A percentile compares a stretch with the other conserved stretches of the same genome.
Conservation (phyloP, 2,888 invertebrate species). For the Acanthosepion esculentum region DNA sequence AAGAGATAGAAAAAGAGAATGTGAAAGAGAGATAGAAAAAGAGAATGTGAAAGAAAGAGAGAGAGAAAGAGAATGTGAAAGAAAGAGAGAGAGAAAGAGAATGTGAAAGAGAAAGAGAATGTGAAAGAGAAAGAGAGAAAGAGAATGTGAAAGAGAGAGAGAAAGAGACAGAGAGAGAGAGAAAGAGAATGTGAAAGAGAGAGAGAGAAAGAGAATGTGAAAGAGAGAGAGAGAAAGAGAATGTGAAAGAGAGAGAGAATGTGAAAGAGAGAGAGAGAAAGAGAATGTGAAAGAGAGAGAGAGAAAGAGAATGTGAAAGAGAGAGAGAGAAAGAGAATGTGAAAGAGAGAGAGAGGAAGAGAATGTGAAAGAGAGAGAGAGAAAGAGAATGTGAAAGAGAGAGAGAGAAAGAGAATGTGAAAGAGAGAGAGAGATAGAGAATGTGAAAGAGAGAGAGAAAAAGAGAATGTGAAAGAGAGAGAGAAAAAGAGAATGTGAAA, state of each 20-base stretch:
- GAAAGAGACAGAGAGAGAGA: background rate
- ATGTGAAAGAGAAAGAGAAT: background rate
- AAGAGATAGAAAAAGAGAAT: background rate
- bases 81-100: background rate
- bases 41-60: background rate
- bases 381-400: background rate
- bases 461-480: no score
- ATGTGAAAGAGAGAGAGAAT: background rate
- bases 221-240: accelerated
- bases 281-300: background rate
- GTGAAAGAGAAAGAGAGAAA: no score
- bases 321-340: no score
- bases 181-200: background rate
- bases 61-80: background rate
- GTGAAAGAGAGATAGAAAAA: background rate
- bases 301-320: no score
- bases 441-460: no score
- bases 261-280: background rate
- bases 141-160: no score
- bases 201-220: background rate
- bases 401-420: no score
- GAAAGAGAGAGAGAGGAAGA: no score
- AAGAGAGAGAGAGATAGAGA: background rate
- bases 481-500: no score
- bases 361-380: background rate